phyloP scores from a whole-genome alignment of 2,113 vertebrate genomes.

The Crotalus tigris region DNA sequence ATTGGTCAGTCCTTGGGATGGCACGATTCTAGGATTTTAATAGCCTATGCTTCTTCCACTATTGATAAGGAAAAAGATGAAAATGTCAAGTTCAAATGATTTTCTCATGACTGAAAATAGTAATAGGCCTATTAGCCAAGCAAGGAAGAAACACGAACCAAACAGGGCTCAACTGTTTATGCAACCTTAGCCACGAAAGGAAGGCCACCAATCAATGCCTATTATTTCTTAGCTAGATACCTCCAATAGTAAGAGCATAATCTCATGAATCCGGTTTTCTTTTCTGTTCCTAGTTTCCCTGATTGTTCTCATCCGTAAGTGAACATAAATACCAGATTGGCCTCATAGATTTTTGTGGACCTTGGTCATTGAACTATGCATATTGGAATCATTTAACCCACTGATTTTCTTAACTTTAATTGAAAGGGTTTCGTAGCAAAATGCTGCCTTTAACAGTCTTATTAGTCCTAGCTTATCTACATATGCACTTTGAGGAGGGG shows the following conservation, averaged over 20 bases:
- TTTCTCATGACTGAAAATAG: slow-evolving; percentile 13
- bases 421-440: background rate
- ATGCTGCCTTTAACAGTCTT: background rate
- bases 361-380: background rate
- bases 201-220: slow-evolving; percentile 1
- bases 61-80: slow-evolving; percentile 20
- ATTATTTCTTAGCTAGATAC: background rate
- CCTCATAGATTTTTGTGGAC: background rate
- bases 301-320: background rate
- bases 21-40: background rate
- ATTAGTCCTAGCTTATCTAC: background rate
- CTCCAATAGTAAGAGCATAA: background rate
- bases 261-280: background rate
- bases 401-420: background rate
- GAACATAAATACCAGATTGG: background rate
- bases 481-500: background rate
- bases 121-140: background rate
- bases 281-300: background rate
- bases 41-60: background rate
- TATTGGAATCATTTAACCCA: background rate
- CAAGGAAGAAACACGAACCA: background rate
- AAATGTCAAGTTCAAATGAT: slow-evolving; percentile 4
- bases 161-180: background rate
- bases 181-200: rapidly evolving
- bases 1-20: background rate